Base-by-base conservation (phyloP, 2,797 vertebrate genomes). In the Melanotaenia nigrans region DNA sequence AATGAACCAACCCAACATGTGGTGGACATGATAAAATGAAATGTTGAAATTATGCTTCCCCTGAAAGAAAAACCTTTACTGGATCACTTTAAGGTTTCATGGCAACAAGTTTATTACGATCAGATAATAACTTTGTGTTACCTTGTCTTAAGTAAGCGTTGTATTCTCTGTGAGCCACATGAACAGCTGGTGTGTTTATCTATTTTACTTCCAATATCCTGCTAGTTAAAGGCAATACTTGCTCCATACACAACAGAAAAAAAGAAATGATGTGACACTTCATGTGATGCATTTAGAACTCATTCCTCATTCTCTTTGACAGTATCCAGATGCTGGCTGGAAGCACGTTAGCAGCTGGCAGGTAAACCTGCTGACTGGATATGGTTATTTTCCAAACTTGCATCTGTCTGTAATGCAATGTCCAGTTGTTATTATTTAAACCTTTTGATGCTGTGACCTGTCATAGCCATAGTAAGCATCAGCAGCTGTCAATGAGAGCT, bases 241-340 rank as follows among this genome's bases (percentile, higher is more conserved):
- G 24, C 20, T 47, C n/a, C 5, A 11, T 2, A 1, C 25, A 20
- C 12, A 18, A 22, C 25, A 35, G 18, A 65, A 32, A 53, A 28
- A 25, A 22, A 33, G 24, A 71, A 55, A 64, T 49, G 25, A 66
- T 33, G 71, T 65, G 56, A 12, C 62, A 54, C 32, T n/a, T 64
- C 32, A 33, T n/a, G 22, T 53, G 14, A 54, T 42, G 5, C 47
- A 3, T 35, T 45, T 40, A 30, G 24, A 1, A 20, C 53, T 40
- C 56, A 60, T 59, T 18, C 6, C 25, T 73, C 10, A 14, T 47
- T 42, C 47, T 53, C 8, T 38, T 16, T 20, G 61, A n/a, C 9
- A 20, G 25, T 25, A 25, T 73, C 47, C n/a, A 66, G 28, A 32
- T 60, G 47, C 24, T 10, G 13, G 61, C 16, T 53, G 35, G 25